Base-by-base conservation (phyloP, 2,113 vertebrate species). In the Epinephelus lanceolatus region DNA sequence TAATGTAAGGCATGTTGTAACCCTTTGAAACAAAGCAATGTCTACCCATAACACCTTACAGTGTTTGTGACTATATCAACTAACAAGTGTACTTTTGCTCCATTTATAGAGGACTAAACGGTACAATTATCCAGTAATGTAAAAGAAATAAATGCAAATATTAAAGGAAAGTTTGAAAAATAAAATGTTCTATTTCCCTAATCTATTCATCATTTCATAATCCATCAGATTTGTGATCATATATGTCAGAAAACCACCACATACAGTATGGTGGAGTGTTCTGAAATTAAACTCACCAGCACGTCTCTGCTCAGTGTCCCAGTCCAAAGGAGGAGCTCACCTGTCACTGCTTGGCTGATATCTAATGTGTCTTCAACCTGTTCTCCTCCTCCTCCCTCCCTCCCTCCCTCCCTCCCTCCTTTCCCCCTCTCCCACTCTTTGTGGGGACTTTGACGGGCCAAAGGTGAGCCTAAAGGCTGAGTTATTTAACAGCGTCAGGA, bases 391-490 rank as follows among this genome's bases (percentile, higher is more conserved):
- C 57, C 83, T 81, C 49, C n/a, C n/a, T n/a, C n/a, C n/a, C 7
- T 49, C 13, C 3, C 47, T 33, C 25, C 62, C 18, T 27, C 30
- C 55, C 71, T 27, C 33, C 53, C 49, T 49, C n/a, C 30, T 33
- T 11, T 2, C 25, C 57, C 21, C 37, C 30, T 55, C 71, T 27
- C 33, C 53, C 65, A 33, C 30, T 18, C 45, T 25, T 15, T 52
- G 77, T 51, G 30, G 93, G 96, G 93, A 98, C 97, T 97, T 98
- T 97, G 96, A 94, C 92, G 91, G 96, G 88, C 83, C 97, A 96
- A 97, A 97, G 97, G 96, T 98, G 95, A 94, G 93, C 93, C 94
- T 99, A 98, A 98, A 97, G 95, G 96, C 86, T 98, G 88, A 98
- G 97, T 94, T 97, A 98, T 99, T 98, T 96, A 98, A 97, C 96